phyloP scores from a whole-genome alignment of 1,140 invertebrate genomes.

The Drosophila sproati region DNA sequence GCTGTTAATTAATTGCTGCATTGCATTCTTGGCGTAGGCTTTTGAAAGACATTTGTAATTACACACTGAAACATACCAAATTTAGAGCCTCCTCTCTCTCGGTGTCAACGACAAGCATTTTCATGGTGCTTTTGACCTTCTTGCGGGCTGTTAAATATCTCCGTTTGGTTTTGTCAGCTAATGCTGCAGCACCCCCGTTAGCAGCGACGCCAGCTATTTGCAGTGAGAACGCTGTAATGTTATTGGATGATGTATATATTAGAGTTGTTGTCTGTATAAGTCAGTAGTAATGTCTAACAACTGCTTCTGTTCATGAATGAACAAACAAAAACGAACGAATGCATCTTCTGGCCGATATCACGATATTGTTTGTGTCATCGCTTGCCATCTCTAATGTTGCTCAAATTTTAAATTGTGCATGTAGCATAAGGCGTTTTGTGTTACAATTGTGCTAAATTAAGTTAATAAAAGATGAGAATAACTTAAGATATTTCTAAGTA shows the following conservation, averaged over 20 bases:
- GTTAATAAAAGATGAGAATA: not conserved
- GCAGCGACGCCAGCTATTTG: slow-evolving; percentile 69
- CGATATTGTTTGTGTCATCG: slow-evolving; percentile 22
- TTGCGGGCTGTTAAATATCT: slow-evolving; percentile 75
- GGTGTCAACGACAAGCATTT: slow-evolving; percentile 90
- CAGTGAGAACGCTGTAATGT: slow-evolving; percentile 70
- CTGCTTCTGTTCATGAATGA: slow-evolving; percentile 33
- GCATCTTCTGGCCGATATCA: slow-evolving; percentile 17
- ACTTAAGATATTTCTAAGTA: not conserved
- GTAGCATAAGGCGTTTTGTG: not conserved
- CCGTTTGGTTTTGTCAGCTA: slow-evolving; percentile 63
- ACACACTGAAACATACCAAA: slow-evolving; percentile 87
- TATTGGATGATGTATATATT: slow-evolving; percentile 45
- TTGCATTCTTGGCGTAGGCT: slow-evolving; percentile 19
- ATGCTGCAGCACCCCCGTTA: slow-evolving; percentile 29
- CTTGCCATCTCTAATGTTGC: not conserved
- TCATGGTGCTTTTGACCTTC: slow-evolving; percentile 74
- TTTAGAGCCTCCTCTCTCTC: slow-evolving; percentile 94
- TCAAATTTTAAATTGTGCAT: not conserved
- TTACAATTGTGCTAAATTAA: no score
- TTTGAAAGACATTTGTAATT: slow-evolving; percentile 50
- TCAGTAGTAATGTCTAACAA: slow-evolving; percentile 17
- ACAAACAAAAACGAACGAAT: slow-evolving; percentile 26
- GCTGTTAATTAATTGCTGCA: slow-evolving; percentile 52
- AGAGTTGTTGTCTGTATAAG: not conserved